These are phyloP conservation scores for Nineta flava DNA, from an alignment of 2,888 invertebrate species.

Conservation along the genomic window DNA sequence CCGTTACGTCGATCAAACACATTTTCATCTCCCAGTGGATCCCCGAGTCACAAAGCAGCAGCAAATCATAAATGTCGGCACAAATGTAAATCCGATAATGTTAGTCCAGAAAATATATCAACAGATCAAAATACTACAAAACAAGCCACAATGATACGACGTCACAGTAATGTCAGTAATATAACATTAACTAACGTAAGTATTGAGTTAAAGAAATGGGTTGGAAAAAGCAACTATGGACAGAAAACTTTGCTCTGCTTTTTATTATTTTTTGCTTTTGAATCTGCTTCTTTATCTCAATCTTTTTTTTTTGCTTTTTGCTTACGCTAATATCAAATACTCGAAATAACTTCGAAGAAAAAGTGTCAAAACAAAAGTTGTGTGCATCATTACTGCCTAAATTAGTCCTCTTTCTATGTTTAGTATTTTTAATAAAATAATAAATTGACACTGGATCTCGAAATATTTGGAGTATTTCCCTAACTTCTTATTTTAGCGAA, in stretches of 20 bases:
- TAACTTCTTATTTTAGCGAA: no score
- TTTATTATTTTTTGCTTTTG: neutral
- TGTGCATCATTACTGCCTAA: no score
- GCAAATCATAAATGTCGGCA: neutral
- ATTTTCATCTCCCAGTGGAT: neutral
- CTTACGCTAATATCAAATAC: neutral
- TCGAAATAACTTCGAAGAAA: neutral
- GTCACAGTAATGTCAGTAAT: conserved; percentile 35
- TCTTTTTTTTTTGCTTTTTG: neutral
- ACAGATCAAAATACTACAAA: neutral
- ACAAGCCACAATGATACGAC: conserved; percentile 15
- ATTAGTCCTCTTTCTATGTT: no score
- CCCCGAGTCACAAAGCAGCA: neutral
- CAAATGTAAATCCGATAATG: neutral
- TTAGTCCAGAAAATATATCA: neutral
- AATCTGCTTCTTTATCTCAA: conserved; percentile 1
- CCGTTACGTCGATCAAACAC: conserved; percentile 16
- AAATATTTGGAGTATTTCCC: no score
- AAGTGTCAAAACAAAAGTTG: no score
- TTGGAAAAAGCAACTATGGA: neutral
- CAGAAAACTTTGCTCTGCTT: neutral
- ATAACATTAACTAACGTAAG: conserved; percentile 48
- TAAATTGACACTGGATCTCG: no score
- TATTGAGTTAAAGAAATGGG: conserved; percentile 14
- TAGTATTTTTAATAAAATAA: no score